These are phyloP conservation scores for Sisyra terminalis DNA, from an alignment of 2,888 invertebrate genomes.

Conservation along the genomic window DNA sequence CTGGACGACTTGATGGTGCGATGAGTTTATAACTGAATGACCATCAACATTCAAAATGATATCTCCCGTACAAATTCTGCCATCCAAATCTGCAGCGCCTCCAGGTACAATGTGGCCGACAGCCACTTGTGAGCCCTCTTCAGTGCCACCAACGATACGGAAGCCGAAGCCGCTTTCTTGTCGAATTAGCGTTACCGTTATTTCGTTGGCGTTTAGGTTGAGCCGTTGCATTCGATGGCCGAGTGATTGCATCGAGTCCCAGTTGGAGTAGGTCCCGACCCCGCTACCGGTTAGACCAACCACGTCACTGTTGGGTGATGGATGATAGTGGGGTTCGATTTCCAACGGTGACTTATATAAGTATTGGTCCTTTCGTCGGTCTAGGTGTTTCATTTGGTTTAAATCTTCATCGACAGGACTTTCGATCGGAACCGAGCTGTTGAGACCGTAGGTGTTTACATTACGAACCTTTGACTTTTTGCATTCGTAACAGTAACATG, in stretches of 20 bases:
- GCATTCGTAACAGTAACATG: slow-evolving; percentile 12
- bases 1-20: slow-evolving; percentile 86
- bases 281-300: background rate
- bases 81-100: slow-evolving; percentile 86
- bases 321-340: background rate
- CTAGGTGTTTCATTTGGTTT: slow-evolving; percentile 4
- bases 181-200: slow-evolving; percentile 58
- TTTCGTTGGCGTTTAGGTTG: slow-evolving; percentile 24
- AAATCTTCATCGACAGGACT: slow-evolving; percentile 1
- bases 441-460: slow-evolving; percentile 3
- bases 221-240: slow-evolving; percentile 10
- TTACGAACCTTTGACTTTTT: slow-evolving; percentile 9
- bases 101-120: slow-evolving; percentile 95
- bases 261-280: background rate
- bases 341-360: background rate
- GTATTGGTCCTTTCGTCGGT: slow-evolving; percentile 5
- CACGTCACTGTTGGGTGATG: background rate
- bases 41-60: slow-evolving; percentile 91
- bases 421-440: background rate
- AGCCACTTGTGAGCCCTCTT: slow-evolving; percentile 89
- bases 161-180: slow-evolving; percentile 95
- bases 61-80: slow-evolving; percentile 79
- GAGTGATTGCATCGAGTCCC: slow-evolving; percentile 11
- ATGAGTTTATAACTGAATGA: slow-evolving; percentile 45
- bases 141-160: slow-evolving; percentile 93